Base-by-base conservation (phyloP, 1,140 invertebrate species). In the Halesus radiatus region DNA sequence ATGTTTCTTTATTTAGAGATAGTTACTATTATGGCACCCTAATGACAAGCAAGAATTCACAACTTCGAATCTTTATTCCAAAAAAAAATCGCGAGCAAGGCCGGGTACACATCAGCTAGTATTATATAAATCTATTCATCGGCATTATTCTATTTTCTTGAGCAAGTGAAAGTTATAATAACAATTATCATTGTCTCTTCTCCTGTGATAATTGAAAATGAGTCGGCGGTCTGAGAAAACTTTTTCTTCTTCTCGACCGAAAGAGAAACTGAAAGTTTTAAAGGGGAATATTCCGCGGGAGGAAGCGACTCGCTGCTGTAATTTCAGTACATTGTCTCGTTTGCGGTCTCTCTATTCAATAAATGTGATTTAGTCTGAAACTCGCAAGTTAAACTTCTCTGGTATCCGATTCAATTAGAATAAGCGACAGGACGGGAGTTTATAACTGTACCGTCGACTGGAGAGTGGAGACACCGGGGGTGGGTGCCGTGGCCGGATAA, bases 301-400 rank as follows among this genome's bases (percentile, higher is more conserved):
- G 56, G 56, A 60, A 60, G 56, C 20, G 56, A 23, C 18, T 60
- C 18, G 23, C 56, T 18, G 56, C 18, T 13, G 18, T 60, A 60
- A 60, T 60, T 60, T 37, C 64, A 37, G 10, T 45, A 37, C 32
- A 32, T 37, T 45, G 64, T 68, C 64, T 68, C 64, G 29, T 68
- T 68, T 32, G 64, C 32, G 64, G 64, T 68, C 32, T 68, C 20
- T 68, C 29, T 68, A 68, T 68, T 68, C 64, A 68, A 68, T 68
- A 68, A 68, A 68, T 68, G 26, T 68, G 64, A 68, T 68, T 68
- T 68, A 68, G 64, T 50, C 64, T 68, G 29, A 68, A 68, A 68
- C 29, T 68, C 37, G 64, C 26, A 32, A 68, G 64, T 68, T 68
- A 68, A 37, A 68, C 64, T 68, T 32, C 29, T 68, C 64, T 68